Evolutionary conservation across 2,888 invertebrate species (phyloP), one percentile per base, ranked within the genome.

Genomic region (Teinopalpus imperialis): DNA sequence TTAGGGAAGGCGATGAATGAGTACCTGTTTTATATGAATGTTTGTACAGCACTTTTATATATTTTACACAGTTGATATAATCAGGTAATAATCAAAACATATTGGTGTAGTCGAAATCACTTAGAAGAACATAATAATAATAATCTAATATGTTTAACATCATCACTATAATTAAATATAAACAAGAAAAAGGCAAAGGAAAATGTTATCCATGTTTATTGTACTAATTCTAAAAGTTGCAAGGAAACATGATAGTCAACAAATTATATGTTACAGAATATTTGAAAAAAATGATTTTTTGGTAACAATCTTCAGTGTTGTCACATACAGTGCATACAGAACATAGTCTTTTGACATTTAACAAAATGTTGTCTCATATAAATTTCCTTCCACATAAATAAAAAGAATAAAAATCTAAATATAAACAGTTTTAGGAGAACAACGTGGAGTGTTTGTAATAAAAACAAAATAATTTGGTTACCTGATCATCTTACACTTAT

Each of bases 131-230:
- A n/a, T n/a, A n/a, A n/a, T n/a, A n/a, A n/a, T n/a, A n/a, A n/a
- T n/a, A n/a, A n/a, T n/a, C n/a, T n/a, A n/a, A 16, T 16, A 16
- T 3, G 4, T 16, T 16, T 16, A 3, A 16, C 16, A 2, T 16
- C 2, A 16, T 16, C 4, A 29, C 26, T 32, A 36, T 44, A n/a
- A 44, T 36, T 7, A 8, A 26, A 4, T 16, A 16, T 31, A 35
- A 21, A 21, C 45, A 51, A 18, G 59, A 69, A 63, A 63, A 52
- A 67, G 65, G 67, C 51, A 50, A 35, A 36, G 48, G 43, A 47
- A 64, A 66, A 69, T 76, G 74, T 82, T 82, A 81, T 76, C 78
- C 68, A 73, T 78, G 72, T 85, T 83, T 86, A 83, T 76, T 81
- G 71, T 68, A 73, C 72, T 81, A 79, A 81, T 74, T 62, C 77